Percentiles rank a stretch among this genome's conserved stretches.
Conservation (phyloP, 1,140 invertebrate genomes). For the Halictus rubicundus region DNA sequence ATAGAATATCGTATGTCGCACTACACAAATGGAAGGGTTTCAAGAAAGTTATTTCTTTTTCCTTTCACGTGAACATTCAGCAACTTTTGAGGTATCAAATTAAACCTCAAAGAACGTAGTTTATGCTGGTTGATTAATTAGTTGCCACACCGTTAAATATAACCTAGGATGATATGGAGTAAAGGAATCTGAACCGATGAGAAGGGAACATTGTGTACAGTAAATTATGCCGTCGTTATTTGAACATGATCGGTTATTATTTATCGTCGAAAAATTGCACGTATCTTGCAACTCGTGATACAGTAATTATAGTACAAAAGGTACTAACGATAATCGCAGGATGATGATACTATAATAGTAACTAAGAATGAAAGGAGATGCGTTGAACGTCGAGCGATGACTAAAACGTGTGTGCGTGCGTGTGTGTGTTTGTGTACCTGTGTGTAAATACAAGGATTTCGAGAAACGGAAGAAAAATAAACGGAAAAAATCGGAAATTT, state of each 20-base stretch:
- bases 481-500: constrained; percentile 23
- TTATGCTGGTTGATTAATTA: no score
- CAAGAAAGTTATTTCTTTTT: no score
- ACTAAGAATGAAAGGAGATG: constrained; percentile 57
- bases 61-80: no score
- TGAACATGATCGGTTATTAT: constrained; percentile 79
- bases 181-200: not conserved
- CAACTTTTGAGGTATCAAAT: no score
- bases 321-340: constrained; percentile 59
- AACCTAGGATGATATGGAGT: no score
- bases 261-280: constrained; percentile 78
- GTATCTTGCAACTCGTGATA: constrained; percentile 75
- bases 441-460: no score
- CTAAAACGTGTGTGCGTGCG: not conserved
- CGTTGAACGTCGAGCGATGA: constrained; percentile 4
- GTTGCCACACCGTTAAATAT: no score
- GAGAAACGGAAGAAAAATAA: no score
- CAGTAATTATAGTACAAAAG: constrained; percentile 78
- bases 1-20: no score
- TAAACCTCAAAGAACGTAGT: no score
- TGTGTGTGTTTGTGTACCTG: no score
- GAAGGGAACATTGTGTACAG: constrained; percentile 3
- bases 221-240: constrained; percentile 58
- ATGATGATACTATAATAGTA: constrained; percentile 53
- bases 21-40: no score